Base-by-base conservation (phyloP, 2,113 vertebrate species). In the Coryphaenoides rupestris region DNA sequence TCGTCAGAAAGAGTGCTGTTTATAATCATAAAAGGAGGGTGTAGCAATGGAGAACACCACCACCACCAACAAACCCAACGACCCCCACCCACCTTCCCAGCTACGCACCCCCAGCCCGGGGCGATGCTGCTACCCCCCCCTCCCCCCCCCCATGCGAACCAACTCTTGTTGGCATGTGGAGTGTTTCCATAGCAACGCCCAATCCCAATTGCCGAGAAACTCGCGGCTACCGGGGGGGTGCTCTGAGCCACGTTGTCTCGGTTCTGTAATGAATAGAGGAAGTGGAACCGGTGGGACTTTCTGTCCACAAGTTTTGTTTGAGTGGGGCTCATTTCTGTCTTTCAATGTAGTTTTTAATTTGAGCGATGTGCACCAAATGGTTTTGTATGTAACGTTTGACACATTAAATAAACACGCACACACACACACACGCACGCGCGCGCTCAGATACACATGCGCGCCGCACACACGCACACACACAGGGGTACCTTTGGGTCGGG, bases 281-380 rank as follows among this genome's bases (percentile, higher is more conserved):
- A 75, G 65, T 15, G 78, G 79, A 86, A 80, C 77, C 73, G 73
- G 77, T 81, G 74, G 74, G 75, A 40, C 13, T 40, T 40, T 12
- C 33, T 83, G 75, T 76, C 77, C 78, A 77, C 73, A 75, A 45
- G 28, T 63, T 82, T 63, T 55, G 52, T 54, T 54, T 54, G 2
- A 54, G 9, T n/a, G 52, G 52, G 33, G 33, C 13, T n/a, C 17
- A 17, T 50, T 50, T 50, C 33, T 12, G 9, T 40, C 33, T 50
- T 50, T 50, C 47, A 16, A 50, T 50, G 47, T 50, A 2, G 16
- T 16, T 50, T 33, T 50, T 50, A 50, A 50, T 50, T 50, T 50
- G 1, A 50, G 15, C 14, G 16, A 50, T 50, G 47, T 4, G 17
- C 47, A 78, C 63, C 28, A 21, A 80, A 60, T 23, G 62, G 4